Evolutionary conservation across 2,888 invertebrate species (phyloP), one percentile per base, ranked within the genome.

Genomic region (Atherix ibis): DNA sequence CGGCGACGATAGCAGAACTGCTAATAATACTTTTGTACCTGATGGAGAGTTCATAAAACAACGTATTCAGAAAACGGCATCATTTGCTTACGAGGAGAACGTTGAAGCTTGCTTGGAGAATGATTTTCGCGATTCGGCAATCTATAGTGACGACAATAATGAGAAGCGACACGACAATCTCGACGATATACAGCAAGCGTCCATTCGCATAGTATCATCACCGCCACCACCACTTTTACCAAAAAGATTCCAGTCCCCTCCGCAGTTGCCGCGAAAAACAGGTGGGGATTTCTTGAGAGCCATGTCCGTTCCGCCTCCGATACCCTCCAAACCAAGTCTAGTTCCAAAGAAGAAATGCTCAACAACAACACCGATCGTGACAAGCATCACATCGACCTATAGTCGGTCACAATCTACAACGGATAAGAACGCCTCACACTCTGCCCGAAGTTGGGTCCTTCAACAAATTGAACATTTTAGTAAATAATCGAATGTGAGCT

Each of bases 101-200:
- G 63, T 82, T 22, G 83, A 83, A 54, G 73, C 73, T 37, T 66
- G 77, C 22, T 54, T 69, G 35, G 70, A 72, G 38, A 70, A 65
- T 19, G 77, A 76, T 39, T 83, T 82, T 48, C 69, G 84, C 47
- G 85, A 85, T 54, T 82, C 81, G 33, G 83, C 84, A 41, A 78
- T 84, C 46, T 84, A 83, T 54, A 83, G 83, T 41, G 84, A 84
- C 48, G 62, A 62, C 43, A n/a, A n/a, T n/a, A 40, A 43, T 32
- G 60, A 59, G 26, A 52, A 52, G 27, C 54, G 56, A n/a, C 35
- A 41, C 14, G 50, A 52, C 13, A 46, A 42, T 27, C 34, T 40
- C 3, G 44, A 49, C 18, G 18, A 44, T 12, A 25, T 10, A 27
- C 26, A 22, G 12, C 30, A 35, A 18, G 22, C 9, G 15, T 35